A percentile compares a stretch with the other conserved stretches of the same genome.
These are phyloP conservation scores for Drosophila nasuta DNA, from an alignment of 1,140 invertebrate species.

Conservation along the genomic window DNA sequence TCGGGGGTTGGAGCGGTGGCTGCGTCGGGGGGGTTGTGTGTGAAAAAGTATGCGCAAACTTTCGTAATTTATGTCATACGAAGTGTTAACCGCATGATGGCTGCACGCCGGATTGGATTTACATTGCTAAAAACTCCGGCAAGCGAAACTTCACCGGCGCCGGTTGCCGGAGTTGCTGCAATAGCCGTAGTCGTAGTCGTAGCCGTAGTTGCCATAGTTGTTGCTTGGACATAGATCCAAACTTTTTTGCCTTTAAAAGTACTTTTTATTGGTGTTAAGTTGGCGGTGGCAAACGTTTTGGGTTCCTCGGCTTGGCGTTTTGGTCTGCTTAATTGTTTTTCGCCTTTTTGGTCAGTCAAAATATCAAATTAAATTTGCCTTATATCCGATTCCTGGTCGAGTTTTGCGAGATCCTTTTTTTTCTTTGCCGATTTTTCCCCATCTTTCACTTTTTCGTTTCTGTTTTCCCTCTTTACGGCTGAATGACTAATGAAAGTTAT, in stretches of 20 bases:
- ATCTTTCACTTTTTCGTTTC: background rate
- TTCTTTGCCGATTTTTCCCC: too few species aligned
- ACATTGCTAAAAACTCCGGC: constrained; percentile 76
- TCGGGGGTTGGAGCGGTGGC: background rate
- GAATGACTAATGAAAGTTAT: constrained; percentile 74
- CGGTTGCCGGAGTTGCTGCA: constrained; percentile 6
- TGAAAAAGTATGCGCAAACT: constrained; percentile 81
- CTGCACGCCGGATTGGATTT: constrained; percentile 82
- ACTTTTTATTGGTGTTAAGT: constrained; percentile 74
- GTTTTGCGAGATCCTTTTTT: constrained; percentile 17
- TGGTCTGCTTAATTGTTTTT: constrained; percentile 69
- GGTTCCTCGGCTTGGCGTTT: constrained; percentile 25
- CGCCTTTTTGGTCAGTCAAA: constrained; percentile 59
- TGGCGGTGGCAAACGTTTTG: constrained; percentile 33
- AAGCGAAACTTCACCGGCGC: constrained; percentile 68
- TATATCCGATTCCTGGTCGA: constrained; percentile 38
- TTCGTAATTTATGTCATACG: constrained; percentile 83
- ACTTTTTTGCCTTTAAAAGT: constrained; percentile 50
- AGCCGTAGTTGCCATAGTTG: constrained; percentile 7
- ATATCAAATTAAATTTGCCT: constrained; percentile 67
- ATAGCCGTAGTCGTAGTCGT: too few species aligned
- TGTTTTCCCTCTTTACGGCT: constrained; percentile 27
- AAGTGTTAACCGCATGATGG: constrained; percentile 83
- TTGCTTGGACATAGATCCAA: constrained; percentile 35
- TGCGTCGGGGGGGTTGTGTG: constrained; percentile 57